These are phyloP conservation scores for Thunnus albacares DNA, from an alignment of 2,797 vertebrate genomes.

Conservation along the genomic window DNA sequence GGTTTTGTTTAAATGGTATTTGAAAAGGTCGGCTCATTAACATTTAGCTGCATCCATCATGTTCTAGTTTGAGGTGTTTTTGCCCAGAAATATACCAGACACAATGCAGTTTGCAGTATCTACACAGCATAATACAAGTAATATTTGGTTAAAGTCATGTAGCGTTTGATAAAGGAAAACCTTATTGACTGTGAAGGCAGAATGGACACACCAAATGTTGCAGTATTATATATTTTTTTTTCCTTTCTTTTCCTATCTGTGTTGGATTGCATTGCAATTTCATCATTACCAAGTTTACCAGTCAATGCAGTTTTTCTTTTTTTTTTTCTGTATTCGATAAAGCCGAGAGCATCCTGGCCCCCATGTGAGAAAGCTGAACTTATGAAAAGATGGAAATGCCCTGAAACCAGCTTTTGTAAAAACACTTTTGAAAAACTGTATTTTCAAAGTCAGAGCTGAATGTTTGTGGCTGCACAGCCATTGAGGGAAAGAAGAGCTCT, in stretches of 20 bases:
- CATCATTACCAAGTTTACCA: constrained; percentile 43
- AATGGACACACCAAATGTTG: not conserved
- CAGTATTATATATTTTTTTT: not conserved
- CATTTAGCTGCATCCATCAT: not conserved
- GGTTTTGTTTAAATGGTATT: not conserved
- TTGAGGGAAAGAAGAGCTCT: constrained; percentile 27
- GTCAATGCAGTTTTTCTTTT: constrained; percentile 9
- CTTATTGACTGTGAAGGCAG: not conserved
- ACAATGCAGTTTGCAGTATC: no score
- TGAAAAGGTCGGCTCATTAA: constrained; percentile 1
- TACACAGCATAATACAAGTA: not conserved
- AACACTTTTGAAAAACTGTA: constrained; percentile 11
- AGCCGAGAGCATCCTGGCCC: not conserved
- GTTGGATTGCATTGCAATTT: constrained; percentile 47
- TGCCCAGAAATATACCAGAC: not conserved
- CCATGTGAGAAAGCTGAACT: constrained; percentile 16
- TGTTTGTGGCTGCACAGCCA: constrained; percentile 28
- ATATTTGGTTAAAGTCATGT: not conserved
- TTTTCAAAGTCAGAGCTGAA: constrained; percentile 30
- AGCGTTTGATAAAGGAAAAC: not conserved
- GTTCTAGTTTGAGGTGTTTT: not conserved
- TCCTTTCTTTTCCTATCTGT: not conserved
- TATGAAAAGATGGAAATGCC: constrained; percentile 15
- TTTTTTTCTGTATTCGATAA: not conserved
- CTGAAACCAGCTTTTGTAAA: constrained; percentile 33